Conservation (phyloP, 2,113 vertebrate genomes). For the Mobula birostris region DNA sequence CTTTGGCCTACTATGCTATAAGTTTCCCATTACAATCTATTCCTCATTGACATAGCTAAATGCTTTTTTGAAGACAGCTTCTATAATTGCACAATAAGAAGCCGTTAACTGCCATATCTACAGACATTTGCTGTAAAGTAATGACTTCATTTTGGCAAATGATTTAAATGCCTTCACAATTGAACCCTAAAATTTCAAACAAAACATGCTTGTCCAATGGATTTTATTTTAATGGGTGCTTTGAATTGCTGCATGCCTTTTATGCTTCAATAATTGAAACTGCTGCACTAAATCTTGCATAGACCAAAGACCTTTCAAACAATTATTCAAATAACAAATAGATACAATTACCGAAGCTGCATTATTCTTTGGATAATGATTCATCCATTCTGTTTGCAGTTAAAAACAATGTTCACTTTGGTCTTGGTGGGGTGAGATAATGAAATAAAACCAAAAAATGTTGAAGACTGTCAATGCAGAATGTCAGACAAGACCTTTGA, state of each 20-base stretch:
- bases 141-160: not conserved
- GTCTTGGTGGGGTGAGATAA: too few species aligned
- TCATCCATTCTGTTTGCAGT: not conserved
- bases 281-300: not conserved
- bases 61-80: not conserved
- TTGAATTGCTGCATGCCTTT: not conserved
- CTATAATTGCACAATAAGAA: not conserved
- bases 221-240: not conserved
- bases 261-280: not conserved
- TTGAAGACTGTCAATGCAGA: not conserved
- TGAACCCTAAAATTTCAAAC: not conserved
- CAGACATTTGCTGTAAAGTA: not conserved
- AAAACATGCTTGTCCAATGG: not conserved
- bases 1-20: not conserved
- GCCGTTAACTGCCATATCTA: not conserved
- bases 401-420: not conserved
- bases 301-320: not conserved
- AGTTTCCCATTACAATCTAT: not conserved
- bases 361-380: not conserved
- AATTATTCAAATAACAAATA: not conserved
- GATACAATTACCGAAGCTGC: not conserved
- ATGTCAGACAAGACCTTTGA: not conserved
- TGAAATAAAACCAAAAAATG: not conserved
- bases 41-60: not conserved
- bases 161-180: not conserved